A percentile compares a stretch with the other conserved stretches of the same genome.
Conservation (phyloP, 2,113 vertebrate genomes). For the Vombatus ursinus region DNA sequence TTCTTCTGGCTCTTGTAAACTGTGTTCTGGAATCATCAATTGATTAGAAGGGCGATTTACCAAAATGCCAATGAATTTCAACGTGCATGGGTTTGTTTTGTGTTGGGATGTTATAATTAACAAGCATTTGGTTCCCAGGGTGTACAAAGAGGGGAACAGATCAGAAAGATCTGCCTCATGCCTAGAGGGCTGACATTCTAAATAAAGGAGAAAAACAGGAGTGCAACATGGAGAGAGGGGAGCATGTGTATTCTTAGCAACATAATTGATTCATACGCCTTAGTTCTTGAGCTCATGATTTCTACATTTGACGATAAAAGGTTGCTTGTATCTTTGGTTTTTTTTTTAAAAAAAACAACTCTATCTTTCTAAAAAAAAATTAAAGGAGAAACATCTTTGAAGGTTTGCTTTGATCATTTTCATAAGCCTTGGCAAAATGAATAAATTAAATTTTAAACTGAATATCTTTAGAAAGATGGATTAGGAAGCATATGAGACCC, state of each 20-base stretch:
- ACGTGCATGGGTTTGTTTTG: conserved; percentile 6
- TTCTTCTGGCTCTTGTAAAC: not conserved
- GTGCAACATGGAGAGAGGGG: not conserved
- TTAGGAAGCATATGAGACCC: conserved; percentile 17
- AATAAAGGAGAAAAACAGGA: not conserved
- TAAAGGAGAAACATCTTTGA: conserved; percentile 59
- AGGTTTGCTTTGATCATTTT: conserved; percentile 63
- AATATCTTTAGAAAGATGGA: conserved; percentile 53
- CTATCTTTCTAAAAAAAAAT: conserved; percentile 48
- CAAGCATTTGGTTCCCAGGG: not conserved
- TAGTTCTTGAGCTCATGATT: conserved; percentile 32
- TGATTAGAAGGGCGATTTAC: not conserved
- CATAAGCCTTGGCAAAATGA: conserved; percentile 69
- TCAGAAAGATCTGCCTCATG: not conserved
- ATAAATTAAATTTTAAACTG: conserved; percentile 71
- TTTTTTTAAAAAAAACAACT: conserved; percentile 4
- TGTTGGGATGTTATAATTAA: not conserved
- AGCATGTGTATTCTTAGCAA: not conserved
- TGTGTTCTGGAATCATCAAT: not conserved
- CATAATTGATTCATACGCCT: not conserved
- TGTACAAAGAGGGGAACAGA: conserved; percentile 9
- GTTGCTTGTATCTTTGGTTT: conserved; percentile 29
- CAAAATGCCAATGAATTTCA: conserved; percentile 47
- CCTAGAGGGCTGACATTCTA: conserved; percentile 10
- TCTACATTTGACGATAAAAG: conserved; percentile 1